Conservation (phyloP, 2,113 vertebrate genomes). For the Takifugu flavidus region DNA sequence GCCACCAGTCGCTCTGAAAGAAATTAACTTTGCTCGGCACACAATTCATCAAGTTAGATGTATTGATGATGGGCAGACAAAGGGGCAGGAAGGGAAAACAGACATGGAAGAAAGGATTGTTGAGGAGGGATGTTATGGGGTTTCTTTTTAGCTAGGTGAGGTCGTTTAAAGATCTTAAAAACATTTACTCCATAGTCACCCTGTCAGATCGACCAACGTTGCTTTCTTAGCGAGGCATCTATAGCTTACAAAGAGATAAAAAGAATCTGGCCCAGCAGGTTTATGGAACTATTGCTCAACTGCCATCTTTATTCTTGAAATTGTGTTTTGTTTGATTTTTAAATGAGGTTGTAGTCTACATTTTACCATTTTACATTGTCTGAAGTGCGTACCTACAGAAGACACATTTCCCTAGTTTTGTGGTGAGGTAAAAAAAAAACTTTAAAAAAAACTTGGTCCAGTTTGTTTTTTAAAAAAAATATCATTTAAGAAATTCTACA, state of each 20-base stretch:
- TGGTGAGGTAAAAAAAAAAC: no score
- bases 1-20: conserved; percentile 76
- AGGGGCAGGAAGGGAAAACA: conserved; percentile 17
- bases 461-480: no score
- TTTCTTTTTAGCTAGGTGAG: conserved; percentile 58
- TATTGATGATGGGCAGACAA: conserved; percentile 67
- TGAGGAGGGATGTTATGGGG: no score
- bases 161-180: conserved; percentile 34
- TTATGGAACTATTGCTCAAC: conserved; percentile 47
- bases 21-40: conserved; percentile 75
- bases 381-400: background rate
- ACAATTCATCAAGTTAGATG: conserved; percentile 74
- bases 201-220: conserved; percentile 30
- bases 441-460: no score
- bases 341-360: no score
- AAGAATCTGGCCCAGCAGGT: conserved; percentile 24
- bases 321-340: no score
- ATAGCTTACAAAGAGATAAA: conserved; percentile 21
- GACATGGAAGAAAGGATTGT: background rate
- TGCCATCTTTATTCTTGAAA: background rate
- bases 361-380: background rate
- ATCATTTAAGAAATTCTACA: no score
- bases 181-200: conserved; percentile 21
- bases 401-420: background rate
- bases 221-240: conserved; percentile 3